Conservation (phyloP, 2,113 vertebrate genomes). For the Lophotis ruficrista region DNA sequence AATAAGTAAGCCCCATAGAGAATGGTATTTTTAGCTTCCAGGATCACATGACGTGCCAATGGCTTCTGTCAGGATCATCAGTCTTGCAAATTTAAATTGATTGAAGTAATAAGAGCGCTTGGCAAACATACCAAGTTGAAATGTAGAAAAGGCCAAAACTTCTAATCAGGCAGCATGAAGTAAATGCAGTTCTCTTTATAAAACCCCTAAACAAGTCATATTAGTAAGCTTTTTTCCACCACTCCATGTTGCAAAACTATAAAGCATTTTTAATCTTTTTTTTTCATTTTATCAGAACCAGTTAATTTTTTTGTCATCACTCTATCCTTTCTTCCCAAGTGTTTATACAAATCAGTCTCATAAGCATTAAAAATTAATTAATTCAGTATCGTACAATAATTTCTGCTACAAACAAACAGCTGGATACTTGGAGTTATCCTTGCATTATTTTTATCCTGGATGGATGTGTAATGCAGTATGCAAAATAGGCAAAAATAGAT, state of each 20-base stretch:
- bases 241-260: not conserved
- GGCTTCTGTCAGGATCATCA: slow-evolving; percentile 58
- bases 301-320: not conserved
- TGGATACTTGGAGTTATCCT: not conserved
- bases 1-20: slow-evolving; percentile 48
- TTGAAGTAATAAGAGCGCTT: slow-evolving; percentile 59
- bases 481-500: not conserved
- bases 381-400: not conserved
- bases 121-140: slow-evolving; percentile 41
- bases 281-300: slow-evolving; percentile 2
- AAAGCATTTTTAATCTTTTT: not conserved
- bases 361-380: slow-evolving; percentile 4
- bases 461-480: not conserved
- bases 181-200: not conserved
- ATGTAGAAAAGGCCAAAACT: not conserved
- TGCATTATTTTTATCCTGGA: not conserved
- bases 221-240: not conserved
- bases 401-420: slow-evolving; percentile 20
- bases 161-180: slow-evolving; percentile 16
- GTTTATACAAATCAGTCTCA: not conserved
- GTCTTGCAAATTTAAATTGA: slow-evolving; percentile 73
- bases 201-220: not conserved
- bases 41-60: slow-evolving; percentile 48
- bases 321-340: not conserved
- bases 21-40: slow-evolving; percentile 63